Base-by-base conservation (phyloP, 2,888 invertebrate species). In the Eupithecia insigniata region DNA sequence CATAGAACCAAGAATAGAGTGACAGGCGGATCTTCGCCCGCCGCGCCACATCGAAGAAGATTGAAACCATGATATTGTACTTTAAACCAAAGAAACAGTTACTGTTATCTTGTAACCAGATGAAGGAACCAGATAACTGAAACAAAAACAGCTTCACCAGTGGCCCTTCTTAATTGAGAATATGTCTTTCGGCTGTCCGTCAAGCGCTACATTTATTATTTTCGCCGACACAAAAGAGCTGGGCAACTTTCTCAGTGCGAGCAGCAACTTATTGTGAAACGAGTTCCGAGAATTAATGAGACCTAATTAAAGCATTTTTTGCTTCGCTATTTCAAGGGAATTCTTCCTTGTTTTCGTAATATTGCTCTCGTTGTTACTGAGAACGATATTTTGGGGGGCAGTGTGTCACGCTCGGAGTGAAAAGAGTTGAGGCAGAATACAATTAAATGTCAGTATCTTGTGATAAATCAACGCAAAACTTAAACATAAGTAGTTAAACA, bases 281-380 rank as follows among this genome's bases (percentile, higher is more conserved):
- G 83, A 76, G 85, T 86, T 84, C 80, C 68, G 73, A 66, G 81
- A 81, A 84, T 84, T 86, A 86, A 86, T 82, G 82, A 83, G 80
- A 80, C 81, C 81, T 84, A 84, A 86, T 86, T 86, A 85, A 84
- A 77, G 74, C 26, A 77, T 81, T 83, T 83, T 84, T 79, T 78
- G 79, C 76, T 78, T 71, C 70, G 76, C 78, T 79, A 79, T 78
- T 78, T 80, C 78, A 75, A 77, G 80, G 78, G 78, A 81, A 73
- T 76, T 76, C 80, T 81, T 81, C 81, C 79, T 80, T 74, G 73
- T 79, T 79, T 67, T 73, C 67, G 64, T 71, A 76, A 79, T 78
- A 72, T 73, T 69, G 74, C 69, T 74, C 71, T 71, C 62, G 74
- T 64, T 69, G 60, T 74, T 78, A 68, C 69, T 55, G 72, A 76